Conservation (phyloP, 2,113 vertebrate genomes). For the Scomber japonicus region DNA sequence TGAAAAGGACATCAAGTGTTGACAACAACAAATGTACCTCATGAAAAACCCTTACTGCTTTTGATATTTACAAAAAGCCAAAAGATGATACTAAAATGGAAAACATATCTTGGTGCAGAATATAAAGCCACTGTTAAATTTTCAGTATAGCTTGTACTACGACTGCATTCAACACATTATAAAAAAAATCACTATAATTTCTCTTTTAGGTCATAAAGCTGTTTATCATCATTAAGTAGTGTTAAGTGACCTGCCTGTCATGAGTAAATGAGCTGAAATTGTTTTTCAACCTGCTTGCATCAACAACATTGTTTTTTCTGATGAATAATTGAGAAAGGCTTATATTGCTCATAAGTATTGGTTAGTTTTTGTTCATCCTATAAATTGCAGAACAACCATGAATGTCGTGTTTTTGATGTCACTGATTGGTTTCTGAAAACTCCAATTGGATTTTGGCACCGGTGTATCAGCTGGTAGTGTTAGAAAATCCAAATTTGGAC, state of each 20-base stretch:
- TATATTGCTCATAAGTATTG: neutral
- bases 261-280: slow-evolving; percentile 11
- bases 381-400: neutral
- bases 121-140: neutral
- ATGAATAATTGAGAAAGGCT: slow-evolving; percentile 2
- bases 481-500: no score
- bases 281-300: neutral
- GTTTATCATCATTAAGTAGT: slow-evolving; percentile 22
- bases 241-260: neutral
- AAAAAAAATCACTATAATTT: no score
- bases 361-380: neutral
- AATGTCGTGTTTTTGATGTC: neutral
- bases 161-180: neutral
- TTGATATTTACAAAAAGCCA: slow-evolving; percentile 1
- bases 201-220: neutral
- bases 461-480: no score
- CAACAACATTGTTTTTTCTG: neutral
- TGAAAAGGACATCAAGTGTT: no score
- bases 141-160: neutral
- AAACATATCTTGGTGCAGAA: neutral
- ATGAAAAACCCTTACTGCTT: neutral
- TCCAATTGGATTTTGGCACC: no score
- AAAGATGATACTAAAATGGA: neutral
- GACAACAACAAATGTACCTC: neutral
- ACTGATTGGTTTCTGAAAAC: neutral